phyloP scores from a whole-genome alignment of 2,797 vertebrate genomes.

The Antrozous pallidus region DNA sequence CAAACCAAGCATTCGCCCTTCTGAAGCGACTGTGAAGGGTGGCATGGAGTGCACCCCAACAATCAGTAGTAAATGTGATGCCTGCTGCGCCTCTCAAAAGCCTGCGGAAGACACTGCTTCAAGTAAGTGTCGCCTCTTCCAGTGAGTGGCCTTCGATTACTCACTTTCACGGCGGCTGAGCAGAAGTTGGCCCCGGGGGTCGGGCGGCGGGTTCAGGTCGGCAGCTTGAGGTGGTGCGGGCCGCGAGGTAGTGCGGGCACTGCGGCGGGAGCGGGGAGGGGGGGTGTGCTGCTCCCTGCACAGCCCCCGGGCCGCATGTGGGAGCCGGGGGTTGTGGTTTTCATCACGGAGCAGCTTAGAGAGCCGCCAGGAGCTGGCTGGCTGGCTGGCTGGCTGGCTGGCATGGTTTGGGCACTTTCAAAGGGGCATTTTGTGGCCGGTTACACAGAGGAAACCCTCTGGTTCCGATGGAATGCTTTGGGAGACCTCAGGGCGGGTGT shows the following conservation, averaged over 20 bases:
- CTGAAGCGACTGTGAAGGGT: conserved; percentile 76
- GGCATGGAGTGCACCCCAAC: conserved; percentile 75
- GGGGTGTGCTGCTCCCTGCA: neutral
- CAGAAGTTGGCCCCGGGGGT: conserved; percentile 11
- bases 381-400: conserved; percentile 4
- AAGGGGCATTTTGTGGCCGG: conserved; percentile 63
- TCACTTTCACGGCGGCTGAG: conserved; percentile 65
- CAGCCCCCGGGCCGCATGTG: neutral
- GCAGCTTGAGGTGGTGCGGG: conserved; percentile 4
- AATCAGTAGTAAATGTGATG: conserved; percentile 86
- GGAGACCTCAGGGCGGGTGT: neutral
- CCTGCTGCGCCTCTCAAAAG: conserved; percentile 83
- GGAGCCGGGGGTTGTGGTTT: conserved; percentile 54
- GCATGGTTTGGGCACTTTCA: conserved; percentile 22
- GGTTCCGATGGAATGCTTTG: neutral
- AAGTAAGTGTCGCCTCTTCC: conserved; percentile 85
- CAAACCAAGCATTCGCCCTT: conserved; percentile 79
- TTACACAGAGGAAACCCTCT: conserved; percentile 66
- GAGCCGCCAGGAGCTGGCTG: conserved; percentile 46
- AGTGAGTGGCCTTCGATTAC: conserved; percentile 80
- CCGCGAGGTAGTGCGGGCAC: conserved; percentile 8
- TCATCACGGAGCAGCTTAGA: conserved; percentile 29
- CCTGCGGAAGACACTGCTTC: conserved; percentile 85
- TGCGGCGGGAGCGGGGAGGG: conserved; percentile 35
- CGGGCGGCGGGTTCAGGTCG: neutral